These are phyloP conservation scores for Halcyon chelicuti DNA, from an alignment of 2,797 vertebrate genomes.

Conservation along the genomic window DNA sequence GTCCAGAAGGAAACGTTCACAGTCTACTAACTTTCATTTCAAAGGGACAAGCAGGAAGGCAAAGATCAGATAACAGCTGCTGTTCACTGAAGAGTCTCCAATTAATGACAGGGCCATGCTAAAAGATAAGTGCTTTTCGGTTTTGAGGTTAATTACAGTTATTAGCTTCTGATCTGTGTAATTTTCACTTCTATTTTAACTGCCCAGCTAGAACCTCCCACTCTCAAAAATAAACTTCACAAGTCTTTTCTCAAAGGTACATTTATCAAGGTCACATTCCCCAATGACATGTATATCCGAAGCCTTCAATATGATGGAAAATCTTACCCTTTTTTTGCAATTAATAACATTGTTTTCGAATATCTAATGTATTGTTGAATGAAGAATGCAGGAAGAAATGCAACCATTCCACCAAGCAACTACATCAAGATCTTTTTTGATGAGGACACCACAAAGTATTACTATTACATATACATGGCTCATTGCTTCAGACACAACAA, in stretches of 20 bases:
- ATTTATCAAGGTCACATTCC: not conserved
- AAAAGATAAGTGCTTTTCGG: not conserved
- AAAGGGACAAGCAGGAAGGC: not conserved
- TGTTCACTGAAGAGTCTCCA: not conserved
- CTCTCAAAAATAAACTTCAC: not conserved
- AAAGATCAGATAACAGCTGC: not conserved
- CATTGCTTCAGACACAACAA: not conserved
- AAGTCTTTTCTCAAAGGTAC: not conserved
- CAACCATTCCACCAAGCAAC: not conserved
- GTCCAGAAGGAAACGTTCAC: accelerated
- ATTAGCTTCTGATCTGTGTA: not conserved
- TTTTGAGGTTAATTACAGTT: not conserved
- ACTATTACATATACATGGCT: not conserved
- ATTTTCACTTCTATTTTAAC: not conserved
- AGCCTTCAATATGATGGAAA: not conserved
- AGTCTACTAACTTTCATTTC: not conserved
- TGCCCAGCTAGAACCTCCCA: not conserved
- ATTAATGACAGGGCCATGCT: not conserved
- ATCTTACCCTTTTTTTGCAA: not conserved
- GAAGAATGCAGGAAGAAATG: not conserved
- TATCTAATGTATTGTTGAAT: not conserved
- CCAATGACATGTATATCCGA: not conserved
- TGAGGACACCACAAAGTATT: not conserved
- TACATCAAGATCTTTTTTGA: not conserved
- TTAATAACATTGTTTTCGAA: not conserved